Base-by-base conservation (phyloP, 2,888 invertebrate species). In the Desoria tigrina region DNA sequence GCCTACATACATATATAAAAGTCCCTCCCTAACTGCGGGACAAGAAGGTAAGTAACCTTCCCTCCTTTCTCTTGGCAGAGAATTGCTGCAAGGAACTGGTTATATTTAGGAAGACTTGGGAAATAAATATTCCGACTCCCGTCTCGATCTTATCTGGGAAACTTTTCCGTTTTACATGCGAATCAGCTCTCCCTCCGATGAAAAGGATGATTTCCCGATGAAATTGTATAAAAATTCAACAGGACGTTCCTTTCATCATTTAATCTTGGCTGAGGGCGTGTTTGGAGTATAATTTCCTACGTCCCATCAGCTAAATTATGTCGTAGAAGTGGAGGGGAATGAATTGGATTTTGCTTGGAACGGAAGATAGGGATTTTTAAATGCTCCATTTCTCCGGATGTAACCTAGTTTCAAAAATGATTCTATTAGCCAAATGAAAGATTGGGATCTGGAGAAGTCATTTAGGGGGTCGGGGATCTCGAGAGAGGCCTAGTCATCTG, bases 381-480 rank as follows among this genome's bases (percentile, higher is more conserved):
- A 32, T 32, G 32, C 32, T 32, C 11, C 32, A 7, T 4, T 32
- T 32, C n/a, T n/a, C 6, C 11, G 32, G 32, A 45, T 18, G 45
- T 45, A 45, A 45, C 45, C 45, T 45, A 45, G 45, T 45, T 45
- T 45, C 45, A 45, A 45, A 45, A 45, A 45, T 45, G 45, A 45
- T 45, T 45, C 45, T 45, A 45, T 45, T 45, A 45, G 45, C 45
- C 45, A 16, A 45, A 45, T 45, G 45, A 45, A 45, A 45, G 45
- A 45, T 45, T 45, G 21, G 9, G 16, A 45, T 45, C 45, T 45
- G 45, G 45, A 16, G 16, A 21, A 45, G 45, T 45, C 45, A 21
- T 45, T 45, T 18, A 45, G 4, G 45, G n/a, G 16, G 6, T n/a
- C 21, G 11, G 11, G 6, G 4, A 4, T 11, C 11, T 32, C 11